Base-by-base conservation (phyloP, 2,888 invertebrate species). In the Leptogaster cylindrica region DNA sequence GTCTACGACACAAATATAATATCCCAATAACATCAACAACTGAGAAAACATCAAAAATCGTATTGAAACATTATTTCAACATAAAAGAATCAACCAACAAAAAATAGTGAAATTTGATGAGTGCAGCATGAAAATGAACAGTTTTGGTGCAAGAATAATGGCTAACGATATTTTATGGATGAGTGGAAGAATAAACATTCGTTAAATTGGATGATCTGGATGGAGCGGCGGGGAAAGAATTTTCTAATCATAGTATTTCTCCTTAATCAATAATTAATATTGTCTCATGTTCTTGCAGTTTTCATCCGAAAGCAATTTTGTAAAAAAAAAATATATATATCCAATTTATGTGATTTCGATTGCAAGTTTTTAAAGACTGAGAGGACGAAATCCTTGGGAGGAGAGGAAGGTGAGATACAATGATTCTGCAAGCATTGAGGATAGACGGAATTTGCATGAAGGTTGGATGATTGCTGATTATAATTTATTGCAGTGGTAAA, bases 181-280 rank as follows among this genome's bases (percentile, higher is more conserved):
- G 36, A 55, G 5, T 55, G 55, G 55, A 55, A 55, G 55, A 55
- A 16, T 18, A 41, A 16, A 36, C 28, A 36, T 39, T 55, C 23
- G 39, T 55, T 55, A 55, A 39, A 41, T 33, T 55, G 33, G 23
- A 25, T 31, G 55, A 55, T 36, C 39, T 55, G 55, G 55, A 55
- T 36, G 55, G 55, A 39, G 36, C 55, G 55, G 55, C 55, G 55
- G 36, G 55, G 55, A 39, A 55, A 36, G 55, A 55, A 55, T 55
- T 55, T 55, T 36, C 16, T 41, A 5, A 7, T 14, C 41, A 41
- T 18, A 41, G 6, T 39, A 12, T 39, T 39, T 39, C 8, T 52
- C 20, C 31, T 20, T 25, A 36, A 39, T 8, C 27, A 27, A 7
- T 20, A 18, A 20, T 8, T 12, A 50, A 50, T 50, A 27, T 50